Base-by-base conservation (phyloP, 2,113 vertebrate species). In the Genyomyrus donnyi region DNA sequence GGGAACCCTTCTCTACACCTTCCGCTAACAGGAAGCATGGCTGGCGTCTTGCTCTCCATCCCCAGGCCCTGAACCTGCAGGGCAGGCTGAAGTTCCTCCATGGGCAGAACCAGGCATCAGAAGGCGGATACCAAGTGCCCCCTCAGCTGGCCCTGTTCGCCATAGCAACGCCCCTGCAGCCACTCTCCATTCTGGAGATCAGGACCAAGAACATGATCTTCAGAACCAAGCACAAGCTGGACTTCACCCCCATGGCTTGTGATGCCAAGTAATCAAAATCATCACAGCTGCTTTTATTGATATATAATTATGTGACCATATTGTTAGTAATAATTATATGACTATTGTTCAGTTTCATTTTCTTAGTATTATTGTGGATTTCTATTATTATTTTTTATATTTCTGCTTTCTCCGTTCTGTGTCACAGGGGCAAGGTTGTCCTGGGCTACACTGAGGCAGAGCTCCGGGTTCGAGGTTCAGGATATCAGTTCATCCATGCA, bases 41-140 rank as follows among this genome's bases (percentile, higher is more conserved):
- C 21, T 42, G 31, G 3, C 13, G 1, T 17, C 94, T 95, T 91
- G 92, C 95, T 39, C 13, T 53, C 24, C 39, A 4, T 42, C 90
- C 62, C 42, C 77, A 97, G 96, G 95, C 96, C 39, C 88, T 97
- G 90, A 96, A 93, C 90, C 93, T 97, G 45, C 96, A 97, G 90
- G 96, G 96, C 66, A 91, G 95, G 66, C 93, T 97, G 27, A 97
- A 96, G 93, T 95, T 96, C 85, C 95, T 97, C 42, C 94, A 94
- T 0, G 95, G 96, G 0, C 95, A 96, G 92, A 96, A 93, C 90
- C 92, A 92, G 58, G 92, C 74, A 19, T 93, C 94, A 10, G 93
- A 94, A 9, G 94, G 97, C 0, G 94, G 95, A 24, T 93, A 90
- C 9, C 94, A 90, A 21, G 91, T 91, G 0, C 93, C 95, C 0